Evolutionary conservation across 2,888 invertebrate genomes (phyloP).

Genomic region (Ophion ventricosus): DNA sequence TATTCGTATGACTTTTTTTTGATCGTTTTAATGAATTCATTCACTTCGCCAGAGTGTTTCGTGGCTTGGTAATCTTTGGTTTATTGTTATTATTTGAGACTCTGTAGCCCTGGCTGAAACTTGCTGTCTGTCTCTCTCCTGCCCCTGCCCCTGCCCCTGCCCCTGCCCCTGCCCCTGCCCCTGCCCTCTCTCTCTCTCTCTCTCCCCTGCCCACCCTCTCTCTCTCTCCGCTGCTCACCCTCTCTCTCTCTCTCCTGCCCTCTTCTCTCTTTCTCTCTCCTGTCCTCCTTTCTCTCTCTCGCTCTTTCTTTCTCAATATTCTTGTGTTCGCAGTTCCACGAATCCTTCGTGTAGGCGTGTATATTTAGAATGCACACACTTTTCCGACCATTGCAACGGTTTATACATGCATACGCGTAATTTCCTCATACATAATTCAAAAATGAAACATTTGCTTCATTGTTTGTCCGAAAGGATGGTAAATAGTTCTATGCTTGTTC

Average conservation of each 20-base stretch:
- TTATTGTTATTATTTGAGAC: conserved; percentile 57
- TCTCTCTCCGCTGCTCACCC: background rate
- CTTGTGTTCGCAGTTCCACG: conserved; percentile 59
- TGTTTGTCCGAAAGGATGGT: background rate
- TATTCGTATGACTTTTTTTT: conserved; percentile 11
- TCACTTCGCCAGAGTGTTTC: conserved; percentile 39
- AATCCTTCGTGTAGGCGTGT: conserved; percentile 62
- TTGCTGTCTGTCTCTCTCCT: conserved; percentile 4
- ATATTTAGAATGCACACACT: conserved; percentile 66
- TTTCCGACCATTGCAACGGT: conserved; percentile 58
- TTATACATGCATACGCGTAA: conserved; percentile 10
- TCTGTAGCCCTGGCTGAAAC: conserved; percentile 29
- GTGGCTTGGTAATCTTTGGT: conserved; percentile 46
- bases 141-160: too few species aligned
- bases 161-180: too few species aligned
- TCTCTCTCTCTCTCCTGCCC: conserved; percentile 11
- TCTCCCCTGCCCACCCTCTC: too few species aligned
- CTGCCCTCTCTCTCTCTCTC: too few species aligned
- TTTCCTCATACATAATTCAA: background rate
- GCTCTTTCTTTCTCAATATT: conserved; percentile 25
- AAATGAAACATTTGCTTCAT: conserved; percentile 5
- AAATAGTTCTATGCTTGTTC: background rate
- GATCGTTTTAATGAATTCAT: conserved; percentile 16
- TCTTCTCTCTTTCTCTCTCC: conserved; percentile 8
- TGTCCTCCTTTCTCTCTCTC: conserved; percentile 16